Conservation (phyloP, 2,888 invertebrate species). For the Nebria salina region DNA sequence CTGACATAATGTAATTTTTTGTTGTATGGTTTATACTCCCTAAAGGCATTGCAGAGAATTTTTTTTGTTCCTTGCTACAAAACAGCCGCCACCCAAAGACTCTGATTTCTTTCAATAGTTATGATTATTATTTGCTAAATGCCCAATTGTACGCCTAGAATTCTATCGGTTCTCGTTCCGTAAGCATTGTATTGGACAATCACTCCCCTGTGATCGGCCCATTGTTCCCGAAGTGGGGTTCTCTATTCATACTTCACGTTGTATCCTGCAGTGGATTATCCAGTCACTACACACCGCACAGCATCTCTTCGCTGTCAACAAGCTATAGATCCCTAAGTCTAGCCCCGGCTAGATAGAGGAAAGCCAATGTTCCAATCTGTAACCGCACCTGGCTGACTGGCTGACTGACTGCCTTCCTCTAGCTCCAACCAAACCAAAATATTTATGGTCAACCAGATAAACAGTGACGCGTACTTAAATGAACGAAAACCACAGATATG, state of each 20-base stretch:
- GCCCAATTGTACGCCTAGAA: slow-evolving; percentile 18
- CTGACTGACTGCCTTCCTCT: slow-evolving; percentile 1
- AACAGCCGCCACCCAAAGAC: background rate
- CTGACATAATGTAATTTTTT: background rate
- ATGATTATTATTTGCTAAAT: slow-evolving; percentile 45
- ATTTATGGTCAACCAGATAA: slow-evolving; percentile 43
- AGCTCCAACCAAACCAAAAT: slow-evolving; percentile 20
- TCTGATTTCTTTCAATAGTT: slow-evolving; percentile 1
- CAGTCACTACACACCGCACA: slow-evolving; percentile 34
- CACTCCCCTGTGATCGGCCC: slow-evolving; percentile 29
- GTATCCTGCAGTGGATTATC: slow-evolving; percentile 31
- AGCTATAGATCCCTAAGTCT: background rate
- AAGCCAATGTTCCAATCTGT: slow-evolving; percentile 27
- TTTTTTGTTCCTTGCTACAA: background rate
- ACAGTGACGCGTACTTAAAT: slow-evolving; percentile 42
- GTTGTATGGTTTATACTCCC: background rate
- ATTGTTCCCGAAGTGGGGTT: slow-evolving; percentile 37
- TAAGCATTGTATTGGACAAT: slow-evolving; percentile 35
- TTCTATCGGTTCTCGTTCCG: slow-evolving; percentile 22
- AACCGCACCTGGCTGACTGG: slow-evolving; percentile 18
- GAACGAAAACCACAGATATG: slow-evolving; percentile 37
- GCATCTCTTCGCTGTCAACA: slow-evolving; percentile 18
- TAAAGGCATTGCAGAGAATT: background rate
- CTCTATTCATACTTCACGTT: slow-evolving; percentile 23
- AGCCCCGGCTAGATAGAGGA: background rate